A percentile compares a stretch with the other conserved stretches of the same genome.
These are phyloP conservation scores for Columbina picui DNA, from an alignment of 2,113 vertebrate genomes.

Conservation along the genomic window DNA sequence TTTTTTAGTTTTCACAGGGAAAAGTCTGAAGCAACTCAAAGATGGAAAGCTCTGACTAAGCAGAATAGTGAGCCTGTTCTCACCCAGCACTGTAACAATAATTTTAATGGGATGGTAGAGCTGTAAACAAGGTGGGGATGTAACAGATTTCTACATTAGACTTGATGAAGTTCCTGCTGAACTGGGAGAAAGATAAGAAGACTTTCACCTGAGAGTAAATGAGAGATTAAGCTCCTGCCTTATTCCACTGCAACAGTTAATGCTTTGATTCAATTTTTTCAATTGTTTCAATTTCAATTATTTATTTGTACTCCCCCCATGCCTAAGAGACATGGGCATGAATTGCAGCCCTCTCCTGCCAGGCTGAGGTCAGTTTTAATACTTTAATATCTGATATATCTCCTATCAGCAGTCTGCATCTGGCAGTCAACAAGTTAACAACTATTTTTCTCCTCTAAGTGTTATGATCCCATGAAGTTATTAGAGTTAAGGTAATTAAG, in stretches of 20 bases:
- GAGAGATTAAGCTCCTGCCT: not conserved
- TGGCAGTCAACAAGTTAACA: slow-evolving; percentile 44
- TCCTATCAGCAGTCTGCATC: slow-evolving; percentile 50
- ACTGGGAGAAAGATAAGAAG: not conserved
- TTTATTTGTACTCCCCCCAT: not conserved
- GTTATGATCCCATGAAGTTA: not conserved
- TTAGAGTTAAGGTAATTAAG: slow-evolving; percentile 24
- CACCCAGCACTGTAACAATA: not conserved
- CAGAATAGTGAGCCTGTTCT: not conserved
- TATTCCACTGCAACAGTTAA: not conserved
- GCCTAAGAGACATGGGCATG: not conserved
- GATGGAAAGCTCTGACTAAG: not conserved
- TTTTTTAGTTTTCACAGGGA: not conserved
- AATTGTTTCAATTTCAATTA: no score
- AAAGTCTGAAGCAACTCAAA: not conserved
- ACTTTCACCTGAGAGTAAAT: not conserved
- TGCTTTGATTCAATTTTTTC: slow-evolving; percentile 51
- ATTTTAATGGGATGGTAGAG: not conserved
- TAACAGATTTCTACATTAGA: not conserved
- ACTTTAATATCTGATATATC: slow-evolving; percentile 13
- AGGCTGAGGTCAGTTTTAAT: slow-evolving; percentile 43
- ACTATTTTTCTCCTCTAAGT: slow-evolving; percentile 32
- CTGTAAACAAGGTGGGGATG: not conserved
- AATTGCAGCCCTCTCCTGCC: slow-evolving; percentile 18
- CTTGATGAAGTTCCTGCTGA: not conserved